Percentiles rank a stretch among this genome's conserved stretches.
Conservation (phyloP, 2,888 invertebrate genomes). For the Drosophila mimica region DNA sequence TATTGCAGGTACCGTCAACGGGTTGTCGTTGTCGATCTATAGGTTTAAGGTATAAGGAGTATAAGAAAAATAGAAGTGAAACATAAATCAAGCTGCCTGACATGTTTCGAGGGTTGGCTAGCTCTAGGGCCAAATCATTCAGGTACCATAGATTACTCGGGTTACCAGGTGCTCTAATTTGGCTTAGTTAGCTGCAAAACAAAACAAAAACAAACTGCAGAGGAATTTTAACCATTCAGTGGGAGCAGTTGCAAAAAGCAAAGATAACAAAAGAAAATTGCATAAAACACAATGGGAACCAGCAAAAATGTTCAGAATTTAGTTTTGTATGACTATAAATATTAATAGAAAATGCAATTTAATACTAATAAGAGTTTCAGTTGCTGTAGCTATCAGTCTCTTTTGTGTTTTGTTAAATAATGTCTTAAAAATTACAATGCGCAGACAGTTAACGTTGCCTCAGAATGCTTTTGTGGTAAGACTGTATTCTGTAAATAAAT, state of each 20-base stretch:
- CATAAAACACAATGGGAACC: neutral
- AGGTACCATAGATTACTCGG: conserved; percentile 28
- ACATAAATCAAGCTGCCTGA: conserved; percentile 43
- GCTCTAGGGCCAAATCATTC: conserved; percentile 35
- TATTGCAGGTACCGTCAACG: conserved; percentile 34
- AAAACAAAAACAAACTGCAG: neutral
- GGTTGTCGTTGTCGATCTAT: conserved; percentile 18
- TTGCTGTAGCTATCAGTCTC: neutral
- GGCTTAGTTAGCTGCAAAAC: conserved; percentile 1
- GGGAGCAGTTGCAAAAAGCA: no score
- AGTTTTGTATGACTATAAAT: neutral
- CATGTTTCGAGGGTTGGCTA: conserved; percentile 14
- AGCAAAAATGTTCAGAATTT: neutral
- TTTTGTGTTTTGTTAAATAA: neutral
- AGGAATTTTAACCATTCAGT: neutral
- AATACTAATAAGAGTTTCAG: neutral
- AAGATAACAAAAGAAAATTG: neutral
- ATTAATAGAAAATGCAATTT: neutral
- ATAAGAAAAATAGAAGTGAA: conserved; percentile 12
- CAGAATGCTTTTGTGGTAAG: neutral
- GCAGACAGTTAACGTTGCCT: neutral
- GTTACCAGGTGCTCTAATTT: conserved; percentile 5
- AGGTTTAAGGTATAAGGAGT: neutral
- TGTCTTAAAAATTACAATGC: neutral
- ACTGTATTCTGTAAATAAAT: neutral